Conservation (phyloP, 1,140 invertebrate genomes). For the Diachasma alloeum region DNA sequence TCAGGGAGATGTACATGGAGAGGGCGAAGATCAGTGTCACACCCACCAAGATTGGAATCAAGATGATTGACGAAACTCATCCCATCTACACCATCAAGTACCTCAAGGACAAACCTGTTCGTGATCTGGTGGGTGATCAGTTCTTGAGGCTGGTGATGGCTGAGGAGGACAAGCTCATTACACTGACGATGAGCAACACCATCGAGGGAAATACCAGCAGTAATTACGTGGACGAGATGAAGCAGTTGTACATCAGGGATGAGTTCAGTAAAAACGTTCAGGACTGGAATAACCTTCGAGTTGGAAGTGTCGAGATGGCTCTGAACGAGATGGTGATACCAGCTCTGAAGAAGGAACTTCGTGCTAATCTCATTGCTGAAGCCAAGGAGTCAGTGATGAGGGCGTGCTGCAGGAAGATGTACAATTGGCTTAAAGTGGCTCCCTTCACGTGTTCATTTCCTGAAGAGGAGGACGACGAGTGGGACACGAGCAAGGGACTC, state of each 20-base stretch:
- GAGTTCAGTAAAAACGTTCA: conserved; percentile 96
- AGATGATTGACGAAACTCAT: conserved; percentile 95
- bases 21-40: conserved; percentile 82
- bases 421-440: conserved; percentile 90
- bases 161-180: conserved; percentile 87
- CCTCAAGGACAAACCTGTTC: conserved; percentile 92
- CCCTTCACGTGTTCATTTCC: conserved; percentile 83
- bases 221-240: conserved; percentile 89
- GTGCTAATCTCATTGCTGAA: conserved; percentile 82
- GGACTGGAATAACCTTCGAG: conserved; percentile 93
- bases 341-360: conserved; percentile 87
- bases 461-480: conserved; percentile 90
- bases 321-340: conserved; percentile 90
- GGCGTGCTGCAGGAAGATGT: conserved; percentile 83
- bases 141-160: conserved; percentile 86
- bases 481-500: conserved; percentile 86
- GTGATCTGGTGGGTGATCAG: conserved; percentile 88
- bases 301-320: conserved; percentile 87
- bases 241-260: conserved; percentile 90
- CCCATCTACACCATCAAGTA: conserved; percentile 91
- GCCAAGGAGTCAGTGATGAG: conserved; percentile 89
- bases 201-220: conserved; percentile 79
- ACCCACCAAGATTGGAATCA: conserved; percentile 91
- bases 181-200: conserved; percentile 75
- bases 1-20: conserved; percentile 92